Evolutionary conservation across 2,888 invertebrate genomes (phyloP), one percentile per base, ranked within the genome.

Genomic region (Calephelis perditalis): DNA sequence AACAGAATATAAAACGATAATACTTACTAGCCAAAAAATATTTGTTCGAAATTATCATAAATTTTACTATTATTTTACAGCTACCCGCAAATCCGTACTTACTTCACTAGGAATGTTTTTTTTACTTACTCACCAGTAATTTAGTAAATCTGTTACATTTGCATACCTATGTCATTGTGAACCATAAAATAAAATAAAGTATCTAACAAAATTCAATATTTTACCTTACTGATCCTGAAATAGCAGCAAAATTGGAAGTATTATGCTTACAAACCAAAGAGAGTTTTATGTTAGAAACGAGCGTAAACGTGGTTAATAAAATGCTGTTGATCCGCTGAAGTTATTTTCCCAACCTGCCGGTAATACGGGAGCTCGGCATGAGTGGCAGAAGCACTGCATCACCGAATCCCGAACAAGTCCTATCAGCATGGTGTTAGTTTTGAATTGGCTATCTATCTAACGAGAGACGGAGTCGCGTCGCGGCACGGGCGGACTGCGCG

Each of bases 341-440:
- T 65, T 11, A 64, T 65, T 67, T 59, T 72, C 83, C 93, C 93
- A 93, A 95, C 95, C 94, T 92, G 94, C 92, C 80, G 95, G 94
- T 79, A 96, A 84, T 74, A 93, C 92, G 71, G 96, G 96, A 76
- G 96, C 96, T 84, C 96, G 95, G 94, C 96, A 97, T 88, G 96
- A 95, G 92, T 96, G 96, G 92, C 97, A 97, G 93, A 97, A 96
- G 92, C 97, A 97, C 93, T 96, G 96, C 94, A 96, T 93, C 86
- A 97, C 96, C 84, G 96, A 97, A 89, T 97, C 96, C 89, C 96
- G 95, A 84, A 97, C 96, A 79, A 97, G 94, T 86, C 95, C 95
- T 92, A 97, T 96, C 92, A 97, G 91, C 97, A 97, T 97, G 84
- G 76, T 87, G 86, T 80, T 77, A 80, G 73, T 74, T 84, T 76